These are phyloP conservation scores for Euphydryas editha DNA, from an alignment of 2,888 invertebrate genomes.

Conservation along the genomic window DNA sequence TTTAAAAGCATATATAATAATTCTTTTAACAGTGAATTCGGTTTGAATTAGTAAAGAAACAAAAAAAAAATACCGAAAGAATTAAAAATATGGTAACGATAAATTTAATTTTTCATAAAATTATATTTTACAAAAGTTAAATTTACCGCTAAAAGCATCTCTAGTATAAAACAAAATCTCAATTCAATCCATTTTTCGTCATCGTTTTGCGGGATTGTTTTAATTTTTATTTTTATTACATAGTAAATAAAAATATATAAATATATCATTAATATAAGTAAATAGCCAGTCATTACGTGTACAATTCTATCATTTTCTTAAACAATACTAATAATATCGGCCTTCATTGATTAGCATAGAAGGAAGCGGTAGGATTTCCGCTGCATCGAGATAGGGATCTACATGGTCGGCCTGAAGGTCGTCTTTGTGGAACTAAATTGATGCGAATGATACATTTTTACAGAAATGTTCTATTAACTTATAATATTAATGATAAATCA, in stretches of 20 bases:
- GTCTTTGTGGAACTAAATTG: background rate
- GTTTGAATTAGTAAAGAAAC: no score
- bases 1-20: no score
- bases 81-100: background rate
- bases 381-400: conserved; percentile 31
- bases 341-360: conserved; percentile 38
- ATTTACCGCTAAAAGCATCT: background rate
- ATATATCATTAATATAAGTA: no score
- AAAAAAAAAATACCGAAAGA: background rate
- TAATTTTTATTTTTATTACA: no score
- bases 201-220: no score
- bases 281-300: no score
- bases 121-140: background rate
- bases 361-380: conserved; percentile 38
- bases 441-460: background rate
- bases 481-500: background rate
- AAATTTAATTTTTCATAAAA: background rate
- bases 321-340: conserved; percentile 17
- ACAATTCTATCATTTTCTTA: conserved; percentile 1
- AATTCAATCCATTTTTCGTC: no score
- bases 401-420: conserved; percentile 23
- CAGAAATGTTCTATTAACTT: background rate
- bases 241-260: no score
- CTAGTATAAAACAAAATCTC: background rate
- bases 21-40: no score